Evolutionary conservation across 2,797 vertebrate genomes (phyloP).

Genomic region (Chaetophractus vellerosus): DNA sequence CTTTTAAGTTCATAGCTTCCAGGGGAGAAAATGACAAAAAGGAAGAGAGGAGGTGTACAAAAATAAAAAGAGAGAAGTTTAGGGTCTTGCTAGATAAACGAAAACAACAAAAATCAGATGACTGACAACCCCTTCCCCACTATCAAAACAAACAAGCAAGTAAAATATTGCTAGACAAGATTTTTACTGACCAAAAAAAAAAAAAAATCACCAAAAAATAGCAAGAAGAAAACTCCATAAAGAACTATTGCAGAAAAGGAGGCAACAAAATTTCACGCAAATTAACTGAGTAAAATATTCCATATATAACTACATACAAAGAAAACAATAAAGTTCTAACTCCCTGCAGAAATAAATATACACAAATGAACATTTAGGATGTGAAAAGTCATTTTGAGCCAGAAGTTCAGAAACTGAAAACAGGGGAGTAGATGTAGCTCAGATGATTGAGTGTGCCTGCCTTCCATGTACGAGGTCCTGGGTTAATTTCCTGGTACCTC

Average conservation of each 20-base stretch:
- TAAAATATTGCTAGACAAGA: neutral
- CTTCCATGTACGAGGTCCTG: no score
- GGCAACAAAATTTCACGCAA: neutral
- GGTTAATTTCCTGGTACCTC: no score
- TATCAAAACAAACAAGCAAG: neutral
- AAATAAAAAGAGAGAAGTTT: no score
- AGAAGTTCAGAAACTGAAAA: neutral
- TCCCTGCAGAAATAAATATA: neutral
- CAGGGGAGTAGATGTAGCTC: no score
- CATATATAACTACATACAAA: neutral
- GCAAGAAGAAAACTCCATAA: neutral
- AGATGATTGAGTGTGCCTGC: no score
- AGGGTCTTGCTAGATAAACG: neutral
- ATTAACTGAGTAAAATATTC: neutral
- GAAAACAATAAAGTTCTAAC: neutral
- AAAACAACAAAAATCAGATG: neutral
- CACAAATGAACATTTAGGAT: neutral
- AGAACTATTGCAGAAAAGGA: neutral
- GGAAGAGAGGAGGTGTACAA: no score
- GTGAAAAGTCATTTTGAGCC: neutral
- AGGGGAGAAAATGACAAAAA: no score
- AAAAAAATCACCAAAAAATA: neutral
- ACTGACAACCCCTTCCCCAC: neutral
- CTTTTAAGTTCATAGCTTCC: no score
- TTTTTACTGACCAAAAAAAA: neutral